Evolutionary conservation across 2,888 invertebrate genomes (phyloP).

Genomic region (Drosophila peninsularis): DNA sequence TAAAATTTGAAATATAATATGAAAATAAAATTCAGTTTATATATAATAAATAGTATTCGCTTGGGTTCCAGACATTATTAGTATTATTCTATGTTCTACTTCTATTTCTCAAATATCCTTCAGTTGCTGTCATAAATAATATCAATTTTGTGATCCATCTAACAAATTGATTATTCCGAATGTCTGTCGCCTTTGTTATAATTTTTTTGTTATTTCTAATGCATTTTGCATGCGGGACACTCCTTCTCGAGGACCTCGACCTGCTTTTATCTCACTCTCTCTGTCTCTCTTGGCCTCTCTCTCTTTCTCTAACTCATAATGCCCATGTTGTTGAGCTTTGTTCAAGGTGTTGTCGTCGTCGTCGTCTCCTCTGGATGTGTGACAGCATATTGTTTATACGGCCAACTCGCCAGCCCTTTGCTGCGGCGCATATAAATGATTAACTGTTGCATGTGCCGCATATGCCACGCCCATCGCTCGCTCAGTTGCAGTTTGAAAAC

Average conservation of each 20-base stretch:
- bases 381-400: slow-evolving; percentile 4
- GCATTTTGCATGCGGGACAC: slow-evolving; percentile 17
- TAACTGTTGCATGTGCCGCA: slow-evolving; percentile 72
- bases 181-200: background rate
- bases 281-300: background rate
- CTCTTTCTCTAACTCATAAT: background rate
- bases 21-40: too few relatives aligned
- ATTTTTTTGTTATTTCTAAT: slow-evolving; percentile 7
- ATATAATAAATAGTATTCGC: too few relatives aligned
- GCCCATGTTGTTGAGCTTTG: slow-evolving; percentile 6
- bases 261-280: slow-evolving; percentile 18
- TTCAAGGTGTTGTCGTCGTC: slow-evolving; percentile 14
- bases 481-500: slow-evolving; percentile 37
- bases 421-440: slow-evolving; percentile 54
- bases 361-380: slow-evolving; percentile 3
- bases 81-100: background rate
- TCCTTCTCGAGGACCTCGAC: slow-evolving; percentile 21
- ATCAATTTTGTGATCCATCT: background rate
- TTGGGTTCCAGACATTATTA: background rate
- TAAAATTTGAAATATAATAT: too few relatives aligned
- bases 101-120: background rate
- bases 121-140: background rate
- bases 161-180: background rate
- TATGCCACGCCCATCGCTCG: slow-evolving; percentile 59
- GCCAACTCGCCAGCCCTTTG: slow-evolving; percentile 9